phyloP scores from a whole-genome alignment of 2,113 vertebrate genomes.

The Cyrtonyx montezumae region DNA sequence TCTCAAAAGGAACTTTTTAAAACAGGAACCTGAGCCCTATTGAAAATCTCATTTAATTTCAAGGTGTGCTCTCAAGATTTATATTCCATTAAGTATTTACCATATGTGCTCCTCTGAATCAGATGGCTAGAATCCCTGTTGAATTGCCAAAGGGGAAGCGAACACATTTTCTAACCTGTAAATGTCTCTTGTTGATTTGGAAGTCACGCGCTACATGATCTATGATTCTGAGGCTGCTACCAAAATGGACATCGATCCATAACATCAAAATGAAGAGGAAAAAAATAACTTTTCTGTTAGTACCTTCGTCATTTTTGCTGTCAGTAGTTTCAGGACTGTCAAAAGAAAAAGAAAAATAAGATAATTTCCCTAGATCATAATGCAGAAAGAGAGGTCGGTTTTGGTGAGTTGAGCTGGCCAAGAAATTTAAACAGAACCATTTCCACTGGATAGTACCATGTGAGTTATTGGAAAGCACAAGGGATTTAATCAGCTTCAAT shows the following conservation, averaged over 20 bases:
- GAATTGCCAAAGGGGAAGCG: slow-evolving; percentile 49
- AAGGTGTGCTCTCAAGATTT: slow-evolving; percentile 61
- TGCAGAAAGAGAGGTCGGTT: slow-evolving; percentile 8
- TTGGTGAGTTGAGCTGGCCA: not conserved
- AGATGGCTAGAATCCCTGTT: slow-evolving; percentile 19
- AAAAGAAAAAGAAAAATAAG: slow-evolving; percentile 45
- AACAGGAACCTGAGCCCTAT: not conserved
- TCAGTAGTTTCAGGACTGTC: slow-evolving; percentile 16
- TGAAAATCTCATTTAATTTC: slow-evolving; percentile 64
- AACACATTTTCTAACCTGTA: slow-evolving; percentile 56
- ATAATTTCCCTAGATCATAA: slow-evolving; percentile 5
- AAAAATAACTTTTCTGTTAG: slow-evolving; percentile 21
- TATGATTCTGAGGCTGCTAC: slow-evolving; percentile 31
- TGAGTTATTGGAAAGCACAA: not conserved
- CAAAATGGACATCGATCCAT: slow-evolving; percentile 43
- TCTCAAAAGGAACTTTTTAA: slow-evolving; percentile 50
- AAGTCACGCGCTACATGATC: slow-evolving; percentile 26
- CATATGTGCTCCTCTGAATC: slow-evolving; percentile 67
- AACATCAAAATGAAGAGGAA: slow-evolving; percentile 35
- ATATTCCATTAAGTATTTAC: slow-evolving; percentile 67
- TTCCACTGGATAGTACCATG: not conserved
- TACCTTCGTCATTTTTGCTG: slow-evolving; percentile 43
- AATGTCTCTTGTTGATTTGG: slow-evolving; percentile 48
- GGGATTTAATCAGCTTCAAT: not conserved
- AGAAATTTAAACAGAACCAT: slow-evolving; percentile 12